phyloP scores from a whole-genome alignment of 1,140 invertebrate genomes.

The Lasioglossum baleicum region DNA sequence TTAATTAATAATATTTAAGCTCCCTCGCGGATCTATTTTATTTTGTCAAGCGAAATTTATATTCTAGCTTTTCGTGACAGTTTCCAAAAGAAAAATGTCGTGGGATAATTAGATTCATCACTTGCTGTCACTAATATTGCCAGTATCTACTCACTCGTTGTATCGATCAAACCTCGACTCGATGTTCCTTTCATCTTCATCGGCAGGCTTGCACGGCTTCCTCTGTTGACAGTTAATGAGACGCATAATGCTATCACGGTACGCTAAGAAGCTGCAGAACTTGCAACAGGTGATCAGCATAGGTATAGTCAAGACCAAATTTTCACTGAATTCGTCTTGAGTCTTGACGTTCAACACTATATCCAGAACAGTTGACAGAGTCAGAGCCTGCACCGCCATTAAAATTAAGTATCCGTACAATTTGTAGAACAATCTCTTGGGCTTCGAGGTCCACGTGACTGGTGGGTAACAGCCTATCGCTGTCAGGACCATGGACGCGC shows the following conservation, averaged over 20 bases:
- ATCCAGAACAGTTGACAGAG: neutral
- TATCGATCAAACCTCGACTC: constrained; percentile 38
- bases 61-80: too few relatives aligned
- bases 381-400: neutral
- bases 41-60: too few relatives aligned
- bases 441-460: constrained; percentile 3
- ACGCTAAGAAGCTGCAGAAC: neutral
- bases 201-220: constrained; percentile 36
- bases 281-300: neutral
- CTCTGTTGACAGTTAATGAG: neutral
- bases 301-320: constrained; percentile 32
- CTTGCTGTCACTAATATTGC: too few relatives aligned
- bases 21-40: too few relatives aligned
- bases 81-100: too few relatives aligned
- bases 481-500: constrained; percentile 25
- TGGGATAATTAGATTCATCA: too few relatives aligned
- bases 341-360: constrained; percentile 21
- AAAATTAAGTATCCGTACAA: constrained; percentile 6
- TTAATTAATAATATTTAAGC: too few relatives aligned
- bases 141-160: too few relatives aligned
- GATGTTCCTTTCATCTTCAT: constrained; percentile 52
- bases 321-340: constrained; percentile 44
- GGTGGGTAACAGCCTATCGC: constrained; percentile 31
- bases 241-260: neutral
- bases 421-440: constrained; percentile 21